Evolutionary conservation across 2,888 invertebrate species (phyloP).

Genomic region (Drosophila falleni): DNA sequence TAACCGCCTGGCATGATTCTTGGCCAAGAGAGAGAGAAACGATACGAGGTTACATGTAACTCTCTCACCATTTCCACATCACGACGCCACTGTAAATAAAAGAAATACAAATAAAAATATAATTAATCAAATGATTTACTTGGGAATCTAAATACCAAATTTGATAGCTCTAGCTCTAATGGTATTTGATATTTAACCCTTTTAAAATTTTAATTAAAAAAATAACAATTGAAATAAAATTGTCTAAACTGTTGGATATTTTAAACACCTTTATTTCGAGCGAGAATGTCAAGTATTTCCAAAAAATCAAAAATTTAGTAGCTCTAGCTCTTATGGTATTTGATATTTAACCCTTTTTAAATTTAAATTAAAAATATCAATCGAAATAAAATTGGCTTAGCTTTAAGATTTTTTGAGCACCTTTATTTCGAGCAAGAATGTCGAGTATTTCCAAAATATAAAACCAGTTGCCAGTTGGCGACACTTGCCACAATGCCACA

Average conservation of each 20-base stretch:
- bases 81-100: slow-evolving; percentile 85
- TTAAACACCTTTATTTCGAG: background rate
- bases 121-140: background rate
- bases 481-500: slow-evolving; percentile 23
- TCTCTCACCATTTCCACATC: slow-evolving; percentile 88
- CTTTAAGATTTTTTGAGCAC: background rate
- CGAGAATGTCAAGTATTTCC: slow-evolving; percentile 53
- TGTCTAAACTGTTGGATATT: background rate
- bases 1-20: slow-evolving; percentile 90
- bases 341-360: background rate
- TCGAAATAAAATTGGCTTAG: background rate
- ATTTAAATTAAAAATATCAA: background rate
- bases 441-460: slow-evolving; percentile 36
- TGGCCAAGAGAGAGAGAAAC: slow-evolving; percentile 92
- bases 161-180: too few species aligned
- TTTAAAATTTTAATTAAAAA: background rate
- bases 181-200: background rate
- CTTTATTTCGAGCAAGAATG: slow-evolving; percentile 43
- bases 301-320: slow-evolving; percentile 32
- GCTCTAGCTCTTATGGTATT: too few species aligned
- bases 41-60: slow-evolving; percentile 89
- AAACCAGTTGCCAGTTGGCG: slow-evolving; percentile 51
- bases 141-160: too few species aligned
- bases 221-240: background rate
- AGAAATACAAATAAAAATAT: background rate